Evolutionary conservation across 2,888 invertebrate species (phyloP), one percentile per base, ranked within the genome.

Genomic region (Ichneumon xanthorius): DNA sequence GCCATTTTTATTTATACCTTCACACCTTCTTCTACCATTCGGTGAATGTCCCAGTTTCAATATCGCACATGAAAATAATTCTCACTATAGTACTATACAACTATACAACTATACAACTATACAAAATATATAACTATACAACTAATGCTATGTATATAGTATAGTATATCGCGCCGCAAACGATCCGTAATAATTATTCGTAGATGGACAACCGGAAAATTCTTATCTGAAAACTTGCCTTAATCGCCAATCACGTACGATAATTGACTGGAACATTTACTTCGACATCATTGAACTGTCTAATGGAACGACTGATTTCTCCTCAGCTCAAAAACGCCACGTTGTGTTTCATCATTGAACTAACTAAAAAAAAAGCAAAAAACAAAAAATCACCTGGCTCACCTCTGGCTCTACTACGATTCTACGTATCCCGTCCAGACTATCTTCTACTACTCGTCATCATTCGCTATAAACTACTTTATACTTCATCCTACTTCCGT

Each of bases 281-380:
- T 88, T 85, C 77, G 48, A 77, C 55, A 33, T 70, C 72, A 77
- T 85, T 76, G 48, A 71, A 55, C 33, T 83, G 82, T 85, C 84
- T 89, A 88, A 87, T 89, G 72, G 79, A 86, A 82, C 68, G 75
- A 87, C 84, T 85, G 83, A 85, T 87, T 87, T 87, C 78, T 86
- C 82, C 85, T 75, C 88, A 88, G 87, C 88, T 86, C 67, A 80
- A 87, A 81, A 79, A 68, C 83, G 61, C 65, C 79, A 82, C 33
- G 83, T 86, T 76, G 78, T 78, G 86, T 86, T 86, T 75, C 87
- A 87, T 82, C 88, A 85, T 84, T 87, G 86, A 88, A 87, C 86
- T 88, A 88, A 88, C 88, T 40, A 77, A 40, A 73, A 55, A 22
- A 80, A 73, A 53, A 70, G 68, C 73, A 73, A 61, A 70, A 76